Evolutionary conservation across 1,140 invertebrate genomes (phyloP).

Genomic region (Heliconius eleuchia): DNA sequence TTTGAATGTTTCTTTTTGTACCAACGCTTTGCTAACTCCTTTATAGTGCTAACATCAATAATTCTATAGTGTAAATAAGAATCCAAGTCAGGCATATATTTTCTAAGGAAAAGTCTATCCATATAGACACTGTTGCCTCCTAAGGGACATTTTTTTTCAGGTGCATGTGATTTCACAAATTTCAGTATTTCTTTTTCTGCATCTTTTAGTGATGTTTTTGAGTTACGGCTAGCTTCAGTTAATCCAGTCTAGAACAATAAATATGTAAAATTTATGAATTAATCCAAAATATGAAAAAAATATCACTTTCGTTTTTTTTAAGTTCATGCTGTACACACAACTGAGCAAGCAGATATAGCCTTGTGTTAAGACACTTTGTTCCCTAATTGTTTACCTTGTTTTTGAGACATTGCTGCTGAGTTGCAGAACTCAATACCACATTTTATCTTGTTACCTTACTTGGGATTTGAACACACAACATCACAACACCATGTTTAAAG

Average conservation of each 20-base stretch:
- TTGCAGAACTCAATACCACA: no score
- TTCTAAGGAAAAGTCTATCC: constrained; percentile 90
- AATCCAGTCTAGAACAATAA: constrained; percentile 87
- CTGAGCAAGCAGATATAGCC: no score
- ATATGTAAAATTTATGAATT: no score
- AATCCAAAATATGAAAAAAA: no score
- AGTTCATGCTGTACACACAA: no score
- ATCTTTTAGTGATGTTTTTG: constrained; percentile 83
- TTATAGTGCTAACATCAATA: constrained; percentile 95
- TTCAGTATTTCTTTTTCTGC: constrained; percentile 88
- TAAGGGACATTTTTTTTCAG: constrained; percentile 86
- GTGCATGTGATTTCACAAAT: constrained; percentile 88
- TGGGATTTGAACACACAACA: no score
- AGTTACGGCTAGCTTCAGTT: constrained; percentile 85
- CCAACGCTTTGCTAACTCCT: constrained; percentile 92
- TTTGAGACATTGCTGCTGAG: no score
- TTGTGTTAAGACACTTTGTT: no score
- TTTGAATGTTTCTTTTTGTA: constrained; percentile 82
- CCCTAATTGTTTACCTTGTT: no score
- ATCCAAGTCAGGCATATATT: constrained; percentile 89
- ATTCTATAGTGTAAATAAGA: constrained; percentile 95
- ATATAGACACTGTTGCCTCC: constrained; percentile 95
- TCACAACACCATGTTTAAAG: no score
- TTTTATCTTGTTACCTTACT: no score
- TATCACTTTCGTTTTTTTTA: no score